Percentiles rank a stretch among this genome's conserved stretches.
These are phyloP conservation scores for Coregonus suidteri DNA, from an alignment of 2,797 vertebrate species.

Conservation along the genomic window DNA sequence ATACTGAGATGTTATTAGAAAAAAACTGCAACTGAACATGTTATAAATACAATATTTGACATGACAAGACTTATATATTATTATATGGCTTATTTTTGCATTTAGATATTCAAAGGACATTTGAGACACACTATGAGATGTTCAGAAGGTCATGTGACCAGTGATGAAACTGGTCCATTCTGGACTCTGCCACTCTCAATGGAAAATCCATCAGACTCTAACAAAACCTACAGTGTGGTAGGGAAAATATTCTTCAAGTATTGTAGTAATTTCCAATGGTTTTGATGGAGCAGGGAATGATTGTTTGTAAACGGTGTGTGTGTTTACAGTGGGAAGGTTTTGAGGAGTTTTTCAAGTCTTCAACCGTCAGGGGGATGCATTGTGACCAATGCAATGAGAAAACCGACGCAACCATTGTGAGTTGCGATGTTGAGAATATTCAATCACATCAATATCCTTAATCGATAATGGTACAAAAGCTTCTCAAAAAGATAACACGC, in stretches of 20 bases:
- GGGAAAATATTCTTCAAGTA: slow-evolving; percentile 12
- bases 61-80: background rate
- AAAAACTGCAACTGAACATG: background rate
- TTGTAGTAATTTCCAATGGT: background rate
- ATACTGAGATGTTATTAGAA: background rate
- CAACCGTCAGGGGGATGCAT: slow-evolving; percentile 57
- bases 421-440: slow-evolving; percentile 30
- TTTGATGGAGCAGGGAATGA: background rate
- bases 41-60: background rate
- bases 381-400: slow-evolving; percentile 66
- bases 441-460: no score
- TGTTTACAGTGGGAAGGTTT: slow-evolving; percentile 47
- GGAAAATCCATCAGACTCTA: background rate
- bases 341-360: slow-evolving; percentile 37
- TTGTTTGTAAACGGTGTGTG: background rate
- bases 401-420: slow-evolving; percentile 62
- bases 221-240: slow-evolving; percentile 58
- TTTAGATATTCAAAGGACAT: slow-evolving; percentile 63
- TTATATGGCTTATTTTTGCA: slow-evolving; percentile 14
- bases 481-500: background rate
- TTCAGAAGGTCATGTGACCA: rapidly evolving
- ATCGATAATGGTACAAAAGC: no score
- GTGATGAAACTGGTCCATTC: slow-evolving; percentile 24
- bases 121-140: slow-evolving; percentile 54
- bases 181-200: slow-evolving; percentile 65